phyloP scores from a whole-genome alignment of 2,113 vertebrate species.

The Archilochus colubris region DNA sequence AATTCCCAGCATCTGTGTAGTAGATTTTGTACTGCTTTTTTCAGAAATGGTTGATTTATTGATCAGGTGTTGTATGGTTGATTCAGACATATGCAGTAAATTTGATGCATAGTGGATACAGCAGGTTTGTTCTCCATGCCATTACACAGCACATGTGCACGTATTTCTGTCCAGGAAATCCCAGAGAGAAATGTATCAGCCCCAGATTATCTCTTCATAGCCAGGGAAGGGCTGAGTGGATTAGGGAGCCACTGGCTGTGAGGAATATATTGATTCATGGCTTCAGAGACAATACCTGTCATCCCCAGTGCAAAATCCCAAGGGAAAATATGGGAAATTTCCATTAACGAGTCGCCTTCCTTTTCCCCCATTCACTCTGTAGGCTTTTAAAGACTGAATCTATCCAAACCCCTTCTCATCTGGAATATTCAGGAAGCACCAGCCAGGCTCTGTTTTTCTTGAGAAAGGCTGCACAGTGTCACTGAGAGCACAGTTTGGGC shows the following conservation, averaged over 20 bases:
- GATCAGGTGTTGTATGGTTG: accelerated
- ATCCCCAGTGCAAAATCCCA: background rate
- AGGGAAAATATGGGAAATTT: background rate
- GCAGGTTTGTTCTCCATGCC: background rate
- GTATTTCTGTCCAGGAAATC: background rate
- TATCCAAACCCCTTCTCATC: background rate
- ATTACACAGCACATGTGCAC: background rate
- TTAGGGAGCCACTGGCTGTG: background rate
- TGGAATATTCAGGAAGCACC: background rate
- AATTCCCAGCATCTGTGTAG: background rate
- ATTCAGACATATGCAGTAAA: background rate
- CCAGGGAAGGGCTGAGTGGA: background rate
- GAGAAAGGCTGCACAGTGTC: background rate
- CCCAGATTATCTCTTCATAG: background rate
- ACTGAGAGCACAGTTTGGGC: background rate
- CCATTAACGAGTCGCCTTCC: background rate
- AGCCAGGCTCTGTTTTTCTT: background rate
- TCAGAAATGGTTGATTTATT: background rate
- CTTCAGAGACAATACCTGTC: background rate
- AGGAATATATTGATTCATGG: background rate
- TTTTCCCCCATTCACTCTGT: background rate
- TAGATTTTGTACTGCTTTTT: background rate
- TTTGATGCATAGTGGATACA: background rate
- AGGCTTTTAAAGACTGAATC: background rate
- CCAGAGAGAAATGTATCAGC: background rate